Evolutionary conservation across 1,140 invertebrate species (phyloP).

Genomic region (Tribolium madens): DNA sequence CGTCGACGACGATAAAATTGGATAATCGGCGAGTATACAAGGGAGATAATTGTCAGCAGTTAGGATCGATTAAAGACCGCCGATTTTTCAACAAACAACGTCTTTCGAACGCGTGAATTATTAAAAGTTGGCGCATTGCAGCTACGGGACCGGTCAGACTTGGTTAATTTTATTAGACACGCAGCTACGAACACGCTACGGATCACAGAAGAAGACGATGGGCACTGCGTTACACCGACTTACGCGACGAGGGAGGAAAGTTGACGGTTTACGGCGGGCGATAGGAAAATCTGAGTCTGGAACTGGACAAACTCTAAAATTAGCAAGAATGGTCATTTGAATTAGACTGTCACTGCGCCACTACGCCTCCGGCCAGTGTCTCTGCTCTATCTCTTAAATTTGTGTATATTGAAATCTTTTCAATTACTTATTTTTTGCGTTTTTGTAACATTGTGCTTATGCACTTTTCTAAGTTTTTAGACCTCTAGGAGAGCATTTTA

Average conservation of each 20-base stretch:
- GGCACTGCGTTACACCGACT: slow-evolving; percentile 3
- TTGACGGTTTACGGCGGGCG: background rate
- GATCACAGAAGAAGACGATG: background rate
- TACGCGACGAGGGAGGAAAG: background rate
- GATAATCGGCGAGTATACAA: slow-evolving; percentile 6
- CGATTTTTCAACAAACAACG: background rate
- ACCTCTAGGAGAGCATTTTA: too few relatives aligned
- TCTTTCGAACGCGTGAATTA: slow-evolving; percentile 21
- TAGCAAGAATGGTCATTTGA: too few relatives aligned
- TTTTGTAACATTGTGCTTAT: too few relatives aligned
- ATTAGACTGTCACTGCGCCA: too few relatives aligned
- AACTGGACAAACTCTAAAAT: too few relatives aligned
- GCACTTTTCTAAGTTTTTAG: too few relatives aligned
- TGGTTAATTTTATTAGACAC: slow-evolving; percentile 38
- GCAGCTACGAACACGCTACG: slow-evolving; percentile 15
- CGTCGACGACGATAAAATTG: slow-evolving; percentile 25
- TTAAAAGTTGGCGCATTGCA: slow-evolving; percentile 37
- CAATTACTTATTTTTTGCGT: too few relatives aligned
- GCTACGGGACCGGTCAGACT: slow-evolving; percentile 23
- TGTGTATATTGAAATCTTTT: too few relatives aligned
- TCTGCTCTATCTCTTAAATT: too few relatives aligned
- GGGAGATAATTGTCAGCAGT: slow-evolving; percentile 9
- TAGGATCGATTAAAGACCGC: background rate
- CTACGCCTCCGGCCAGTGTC: too few relatives aligned
- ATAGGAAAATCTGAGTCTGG: too few relatives aligned